Conservation (phyloP, 2,888 invertebrate species). For the Slavum lentiscoides region DNA sequence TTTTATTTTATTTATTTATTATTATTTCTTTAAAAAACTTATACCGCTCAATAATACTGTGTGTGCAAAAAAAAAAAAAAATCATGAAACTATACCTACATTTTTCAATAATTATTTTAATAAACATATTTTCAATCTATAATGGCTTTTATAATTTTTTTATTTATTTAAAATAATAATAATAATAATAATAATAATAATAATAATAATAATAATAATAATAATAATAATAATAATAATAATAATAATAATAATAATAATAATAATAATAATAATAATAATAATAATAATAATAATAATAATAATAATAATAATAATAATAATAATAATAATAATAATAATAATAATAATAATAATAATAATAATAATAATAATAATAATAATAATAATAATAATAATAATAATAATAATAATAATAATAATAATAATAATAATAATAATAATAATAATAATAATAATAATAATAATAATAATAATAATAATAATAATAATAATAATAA, state of each 20-base stretch:
- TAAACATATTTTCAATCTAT: too few species aligned
- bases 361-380: constrained; percentile 7
- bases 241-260: neutral
- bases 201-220: neutral
- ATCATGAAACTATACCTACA: too few species aligned
- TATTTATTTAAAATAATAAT: too few species aligned
- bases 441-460: neutral
- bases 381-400: neutral
- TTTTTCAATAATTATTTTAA: too few species aligned
- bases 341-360: neutral
- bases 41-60: too few species aligned
- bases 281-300: neutral
- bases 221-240: neutral
- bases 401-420: neutral
- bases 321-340: constrained; percentile 1
- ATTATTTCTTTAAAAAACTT: too few species aligned
- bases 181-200: neutral
- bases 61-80: too few species aligned
- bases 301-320: neutral
- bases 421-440: neutral
- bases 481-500: neutral
- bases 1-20: too few species aligned
- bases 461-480: neutral
- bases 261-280: neutral
- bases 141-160: too few species aligned